Percentiles rank a stretch among this genome's conserved stretches.
These are phyloP conservation scores for Lethrus apterus DNA, from an alignment of 1,140 invertebrate genomes.

Conservation along the genomic window DNA sequence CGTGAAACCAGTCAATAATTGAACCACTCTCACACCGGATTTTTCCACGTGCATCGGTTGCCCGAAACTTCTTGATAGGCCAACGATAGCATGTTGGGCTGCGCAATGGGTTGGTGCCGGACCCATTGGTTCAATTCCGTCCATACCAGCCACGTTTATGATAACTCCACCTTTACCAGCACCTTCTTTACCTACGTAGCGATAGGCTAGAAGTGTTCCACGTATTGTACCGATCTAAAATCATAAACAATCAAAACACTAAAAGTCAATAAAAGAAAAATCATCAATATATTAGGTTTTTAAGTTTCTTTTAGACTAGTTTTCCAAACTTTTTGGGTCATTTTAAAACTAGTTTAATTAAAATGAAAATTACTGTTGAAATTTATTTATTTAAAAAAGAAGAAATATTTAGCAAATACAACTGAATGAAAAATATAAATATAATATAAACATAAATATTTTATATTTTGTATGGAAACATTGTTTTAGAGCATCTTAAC, in stretches of 20 bases:
- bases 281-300: not conserved
- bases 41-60: constrained; percentile 45
- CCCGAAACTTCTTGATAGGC: constrained; percentile 30
- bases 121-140: constrained; percentile 25
- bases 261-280: not conserved
- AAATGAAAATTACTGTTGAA: not conserved
- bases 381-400: too few relatives aligned
- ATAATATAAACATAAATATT: too few relatives aligned
- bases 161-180: constrained; percentile 27
- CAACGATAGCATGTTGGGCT: constrained; percentile 27
- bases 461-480: too few relatives aligned
- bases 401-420: too few relatives aligned
- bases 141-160: constrained; percentile 28
- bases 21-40: constrained; percentile 48
- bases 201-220: constrained; percentile 20
- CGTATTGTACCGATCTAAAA: constrained; percentile 25
- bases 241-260: not conserved
- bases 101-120: constrained; percentile 28
- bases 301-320: not conserved
- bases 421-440: too few relatives aligned
- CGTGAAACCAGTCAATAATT: constrained; percentile 48
- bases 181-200: constrained; percentile 22
- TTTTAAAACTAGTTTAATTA: not conserved
- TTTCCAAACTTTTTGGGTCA: not conserved
- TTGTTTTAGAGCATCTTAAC: too few relatives aligned